Base-by-base conservation (phyloP, 2,113 vertebrate species). In the Acanthisitta chloris region DNA sequence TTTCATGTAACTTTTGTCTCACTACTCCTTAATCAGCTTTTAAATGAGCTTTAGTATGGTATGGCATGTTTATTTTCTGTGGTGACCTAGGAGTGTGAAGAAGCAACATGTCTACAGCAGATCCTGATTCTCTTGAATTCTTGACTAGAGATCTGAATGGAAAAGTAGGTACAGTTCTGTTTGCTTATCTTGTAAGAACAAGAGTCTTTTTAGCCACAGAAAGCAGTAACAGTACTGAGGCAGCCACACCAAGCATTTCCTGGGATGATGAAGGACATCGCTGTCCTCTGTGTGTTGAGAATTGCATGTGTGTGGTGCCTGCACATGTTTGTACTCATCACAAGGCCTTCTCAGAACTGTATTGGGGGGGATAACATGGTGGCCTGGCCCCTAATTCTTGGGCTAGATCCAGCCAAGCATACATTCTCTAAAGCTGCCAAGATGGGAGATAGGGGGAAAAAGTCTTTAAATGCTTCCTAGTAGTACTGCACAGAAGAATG, bases 221-320 rank as follows among this genome's bases (percentile, higher is more conserved):
- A 81, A 52, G 72, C 0, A 1, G 19, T 34, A 24, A 8, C 38
- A n/a, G 16, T 18, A 46, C 10, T 12, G 40, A 57, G 61, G n/a
- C 38, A 74, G 67, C 38, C 72, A 13, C 34, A 40, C 8, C 34
- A 23, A 6, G 1, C 12, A 23, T 86, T 78, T 42, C 46, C 46
- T 46, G 42, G 54, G 36, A 4, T 10, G 21, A 15, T 26, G 33
- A 55, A 29, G 58, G 24, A 15, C 14, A 5, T 28, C 0, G 0
- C 52, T 76, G 17, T 70, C 43, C 24, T 73, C 33, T 51, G 11
- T 21, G 15, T 28, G 15, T 20, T 79, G 58, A 59, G 46, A 80
- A 48, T 20, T 62, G 38, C 12, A 8, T 0, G 2, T 33, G 17
- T 66, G 46, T 6, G 6, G 29, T 76, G 12, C 61, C 40, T 72